phyloP scores from a whole-genome alignment of 1,140 invertebrate genomes.

The Eciton burchellii region DNA sequence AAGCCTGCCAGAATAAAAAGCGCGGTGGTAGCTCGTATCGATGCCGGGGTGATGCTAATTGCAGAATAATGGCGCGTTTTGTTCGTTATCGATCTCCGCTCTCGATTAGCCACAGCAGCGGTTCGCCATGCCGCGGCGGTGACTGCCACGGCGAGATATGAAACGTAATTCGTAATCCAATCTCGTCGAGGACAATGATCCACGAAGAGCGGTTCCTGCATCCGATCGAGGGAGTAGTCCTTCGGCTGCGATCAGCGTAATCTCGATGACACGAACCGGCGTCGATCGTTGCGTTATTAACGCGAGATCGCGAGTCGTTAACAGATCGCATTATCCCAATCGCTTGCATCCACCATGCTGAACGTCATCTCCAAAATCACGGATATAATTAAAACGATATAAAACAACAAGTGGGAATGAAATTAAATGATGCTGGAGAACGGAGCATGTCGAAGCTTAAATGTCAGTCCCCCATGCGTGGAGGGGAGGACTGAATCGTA shows the following conservation, averaged over 20 bases:
- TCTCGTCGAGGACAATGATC: constrained; percentile 67
- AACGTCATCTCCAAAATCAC: too few species aligned
- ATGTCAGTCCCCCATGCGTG: background rate
- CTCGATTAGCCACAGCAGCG: constrained; percentile 67
- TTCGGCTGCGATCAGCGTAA: constrained; percentile 63
- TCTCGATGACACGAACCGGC: constrained; percentile 53
- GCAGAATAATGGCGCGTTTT: constrained; percentile 9
- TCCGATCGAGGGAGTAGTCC: constrained; percentile 60
- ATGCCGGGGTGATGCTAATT: background rate
- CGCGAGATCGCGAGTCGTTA: background rate
- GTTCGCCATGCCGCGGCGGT: constrained; percentile 62
- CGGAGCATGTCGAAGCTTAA: background rate
- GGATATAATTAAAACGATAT: too few species aligned
- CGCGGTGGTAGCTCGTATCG: too few species aligned
- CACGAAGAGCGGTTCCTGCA: constrained; percentile 60
- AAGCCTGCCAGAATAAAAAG: background rate
- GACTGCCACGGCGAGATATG: constrained; percentile 66
- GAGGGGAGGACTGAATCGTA: background rate
- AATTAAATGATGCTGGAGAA: background rate
- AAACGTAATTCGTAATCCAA: constrained; percentile 75
- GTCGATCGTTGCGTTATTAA: constrained; percentile 2
- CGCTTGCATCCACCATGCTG: too few species aligned
- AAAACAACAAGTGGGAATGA: too few species aligned
- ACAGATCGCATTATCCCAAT: too few species aligned
- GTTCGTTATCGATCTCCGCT: constrained; percentile 55